Conservation (phyloP, 2,113 vertebrate genomes). For the Chroicocephalus ridibundus region DNA sequence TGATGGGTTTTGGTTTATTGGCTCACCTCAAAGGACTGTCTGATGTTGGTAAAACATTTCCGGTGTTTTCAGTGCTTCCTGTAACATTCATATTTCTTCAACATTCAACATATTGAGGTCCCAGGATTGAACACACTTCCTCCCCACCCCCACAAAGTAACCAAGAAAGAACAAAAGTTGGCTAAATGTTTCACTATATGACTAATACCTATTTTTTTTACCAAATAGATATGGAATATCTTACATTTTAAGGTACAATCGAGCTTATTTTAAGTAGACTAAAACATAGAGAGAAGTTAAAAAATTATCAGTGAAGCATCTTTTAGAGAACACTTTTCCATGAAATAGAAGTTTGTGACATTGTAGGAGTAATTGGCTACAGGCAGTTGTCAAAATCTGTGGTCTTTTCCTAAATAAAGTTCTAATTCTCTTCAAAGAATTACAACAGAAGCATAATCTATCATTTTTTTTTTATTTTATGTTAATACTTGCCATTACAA, state of each 20-base stretch:
- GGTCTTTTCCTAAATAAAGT: not conserved
- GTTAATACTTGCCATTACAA: slow-evolving; percentile 4
- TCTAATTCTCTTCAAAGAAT: not conserved
- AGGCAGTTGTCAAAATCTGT: not conserved
- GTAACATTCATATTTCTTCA: not conserved
- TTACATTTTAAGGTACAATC: not conserved
- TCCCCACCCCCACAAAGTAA: not conserved
- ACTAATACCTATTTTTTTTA: not conserved
- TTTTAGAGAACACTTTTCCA: not conserved
- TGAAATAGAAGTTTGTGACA: not conserved
- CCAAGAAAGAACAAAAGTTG: not conserved
- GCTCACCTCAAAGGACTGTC: not conserved
- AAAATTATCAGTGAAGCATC: not conserved
- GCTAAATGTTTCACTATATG: not conserved
- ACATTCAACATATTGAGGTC: not conserved
- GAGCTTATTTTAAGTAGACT: not conserved
- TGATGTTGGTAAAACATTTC: not conserved
- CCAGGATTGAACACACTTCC: not conserved
- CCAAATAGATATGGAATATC: not conserved
- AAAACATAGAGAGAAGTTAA: not conserved
- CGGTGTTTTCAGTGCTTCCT: not conserved
- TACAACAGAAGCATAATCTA: not conserved
- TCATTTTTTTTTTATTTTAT: not conserved
- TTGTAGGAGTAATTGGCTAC: not conserved
- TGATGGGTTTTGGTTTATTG: not conserved